phyloP scores from a whole-genome alignment of 2,113 vertebrate genomes.

The Ochotona curzoniae region DNA sequence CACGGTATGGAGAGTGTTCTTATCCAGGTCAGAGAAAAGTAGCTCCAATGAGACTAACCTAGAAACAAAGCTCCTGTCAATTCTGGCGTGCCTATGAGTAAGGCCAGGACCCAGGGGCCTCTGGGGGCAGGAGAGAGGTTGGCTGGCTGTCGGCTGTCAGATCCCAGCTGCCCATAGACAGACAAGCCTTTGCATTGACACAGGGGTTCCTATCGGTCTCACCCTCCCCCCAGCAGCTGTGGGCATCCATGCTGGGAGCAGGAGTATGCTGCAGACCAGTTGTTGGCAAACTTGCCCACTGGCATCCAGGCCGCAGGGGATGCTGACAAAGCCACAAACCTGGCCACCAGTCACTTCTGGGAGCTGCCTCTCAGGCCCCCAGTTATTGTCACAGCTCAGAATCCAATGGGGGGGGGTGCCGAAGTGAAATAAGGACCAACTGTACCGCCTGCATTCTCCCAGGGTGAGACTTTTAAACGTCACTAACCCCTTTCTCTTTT shows the following conservation, averaged over 20 bases:
- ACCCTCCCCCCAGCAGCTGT: background rate
- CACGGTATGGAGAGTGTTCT: background rate
- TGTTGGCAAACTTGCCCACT: background rate
- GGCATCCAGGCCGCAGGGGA: background rate
- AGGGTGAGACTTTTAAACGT: background rate
- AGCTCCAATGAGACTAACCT: background rate
- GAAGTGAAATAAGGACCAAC: background rate
- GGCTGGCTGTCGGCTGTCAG: background rate
- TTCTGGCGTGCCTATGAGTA: fast-evolving
- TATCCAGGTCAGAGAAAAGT: background rate
- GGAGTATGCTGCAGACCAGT: background rate
- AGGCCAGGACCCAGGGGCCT: background rate
- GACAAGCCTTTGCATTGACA: background rate
- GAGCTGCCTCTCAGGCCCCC: background rate
- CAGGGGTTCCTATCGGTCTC: background rate
- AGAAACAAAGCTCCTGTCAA: background rate
- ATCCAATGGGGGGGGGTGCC: background rate
- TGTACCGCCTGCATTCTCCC: background rate
- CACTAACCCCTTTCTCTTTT: background rate
- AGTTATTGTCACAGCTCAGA: background rate
- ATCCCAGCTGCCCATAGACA: background rate
- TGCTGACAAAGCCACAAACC: background rate
- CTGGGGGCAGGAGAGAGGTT: background rate
- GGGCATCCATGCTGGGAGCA: background rate
- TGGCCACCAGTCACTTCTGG: too few species aligned